These are phyloP conservation scores for Galbula dea DNA, from an alignment of 2,113 vertebrate species.

Conservation along the genomic window DNA sequence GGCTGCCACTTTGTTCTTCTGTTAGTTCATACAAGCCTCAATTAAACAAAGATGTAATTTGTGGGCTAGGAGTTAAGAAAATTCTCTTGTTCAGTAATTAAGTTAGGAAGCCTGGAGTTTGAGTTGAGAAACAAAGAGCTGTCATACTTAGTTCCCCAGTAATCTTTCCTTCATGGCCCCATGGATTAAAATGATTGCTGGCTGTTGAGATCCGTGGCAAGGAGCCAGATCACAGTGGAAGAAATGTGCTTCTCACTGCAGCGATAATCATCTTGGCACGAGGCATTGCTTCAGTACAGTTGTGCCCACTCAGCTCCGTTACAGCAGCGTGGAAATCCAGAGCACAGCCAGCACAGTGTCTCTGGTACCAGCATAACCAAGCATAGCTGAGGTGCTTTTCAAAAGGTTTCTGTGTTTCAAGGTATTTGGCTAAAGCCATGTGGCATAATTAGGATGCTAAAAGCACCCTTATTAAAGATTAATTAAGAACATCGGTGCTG, in stretches of 20 bases:
- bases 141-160: neutral
- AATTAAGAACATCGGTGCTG: neutral
- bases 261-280: neutral
- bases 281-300: neutral
- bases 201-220: neutral
- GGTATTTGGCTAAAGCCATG: neutral
- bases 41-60: constrained; percentile 10
- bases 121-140: neutral
- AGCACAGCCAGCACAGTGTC: rapidly evolving
- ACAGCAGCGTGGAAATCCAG: neutral
- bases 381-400: neutral
- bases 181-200: neutral
- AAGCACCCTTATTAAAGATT: neutral
- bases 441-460: neutral
- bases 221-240: neutral
- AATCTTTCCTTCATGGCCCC: neutral
- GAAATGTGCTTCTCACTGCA: neutral
- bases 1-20: neutral
- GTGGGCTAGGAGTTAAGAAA: neutral
- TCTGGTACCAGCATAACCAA: neutral
- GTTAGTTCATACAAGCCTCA: neutral
- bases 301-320: neutral
- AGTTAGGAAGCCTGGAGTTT: neutral
- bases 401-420: neutral
- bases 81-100: neutral